Percentiles rank a stretch among this genome's conserved stretches.
These are phyloP conservation scores for Acronicta leporina DNA, from an alignment of 2,888 invertebrate species.

Conservation along the genomic window DNA sequence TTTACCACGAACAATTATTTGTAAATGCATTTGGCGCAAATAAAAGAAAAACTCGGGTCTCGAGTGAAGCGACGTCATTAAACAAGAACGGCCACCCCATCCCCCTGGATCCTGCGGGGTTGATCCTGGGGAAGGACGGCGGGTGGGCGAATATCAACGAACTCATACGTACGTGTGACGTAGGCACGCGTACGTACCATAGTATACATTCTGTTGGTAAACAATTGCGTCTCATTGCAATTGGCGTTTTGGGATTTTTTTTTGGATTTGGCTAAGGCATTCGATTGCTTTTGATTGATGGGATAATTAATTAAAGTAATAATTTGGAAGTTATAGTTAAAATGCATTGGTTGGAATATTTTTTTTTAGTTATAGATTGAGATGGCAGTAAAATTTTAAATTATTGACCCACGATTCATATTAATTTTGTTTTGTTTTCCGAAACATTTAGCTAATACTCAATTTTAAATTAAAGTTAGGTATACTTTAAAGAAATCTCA, in stretches of 20 bases:
- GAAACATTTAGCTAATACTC: neutral
- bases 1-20: slow-evolving; percentile 56
- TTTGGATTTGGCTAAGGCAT: slow-evolving; percentile 8
- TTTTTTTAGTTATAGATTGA: too few relatives aligned
- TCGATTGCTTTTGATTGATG: slow-evolving; percentile 6
- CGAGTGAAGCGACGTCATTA: slow-evolving; percentile 84
- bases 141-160: slow-evolving; percentile 84
- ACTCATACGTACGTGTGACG: slow-evolving; percentile 85
- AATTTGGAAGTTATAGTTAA: too few relatives aligned
- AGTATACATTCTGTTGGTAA: slow-evolving; percentile 85
- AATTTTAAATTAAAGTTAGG: neutral
- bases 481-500: slow-evolving; percentile 11
- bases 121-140: slow-evolving; percentile 66
- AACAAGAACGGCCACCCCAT: slow-evolving; percentile 74
- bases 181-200: slow-evolving; percentile 75
- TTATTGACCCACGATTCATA: too few relatives aligned
- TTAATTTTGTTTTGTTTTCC: neutral
- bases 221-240: slow-evolving; percentile 77
- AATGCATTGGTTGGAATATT: too few relatives aligned
- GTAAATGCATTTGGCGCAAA: slow-evolving; percentile 57
- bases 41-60: slow-evolving; percentile 76
- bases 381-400: too few relatives aligned
- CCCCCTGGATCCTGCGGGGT: slow-evolving; percentile 74
- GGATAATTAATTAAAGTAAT: neutral
- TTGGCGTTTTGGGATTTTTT: slow-evolving; percentile 44